Percentiles rank a stretch among this genome's conserved stretches.
Conservation (phyloP, 2,797 vertebrate species). For the Simalia tracyae region DNA sequence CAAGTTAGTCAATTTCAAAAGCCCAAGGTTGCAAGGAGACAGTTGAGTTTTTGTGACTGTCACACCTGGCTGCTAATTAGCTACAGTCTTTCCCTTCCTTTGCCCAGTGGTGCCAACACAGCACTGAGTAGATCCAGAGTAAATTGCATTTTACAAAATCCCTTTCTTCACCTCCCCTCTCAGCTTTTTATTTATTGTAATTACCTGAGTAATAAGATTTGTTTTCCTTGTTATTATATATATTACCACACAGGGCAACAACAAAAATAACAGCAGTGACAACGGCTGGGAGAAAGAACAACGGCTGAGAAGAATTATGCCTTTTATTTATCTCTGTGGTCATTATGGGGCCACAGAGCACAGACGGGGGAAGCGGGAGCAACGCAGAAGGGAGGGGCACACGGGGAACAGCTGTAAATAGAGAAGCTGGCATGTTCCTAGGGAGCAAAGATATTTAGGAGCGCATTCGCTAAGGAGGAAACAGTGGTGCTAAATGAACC, state of each 20-base stretch:
- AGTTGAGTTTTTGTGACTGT: constrained; percentile 48
- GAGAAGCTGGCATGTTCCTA: constrained; percentile 63
- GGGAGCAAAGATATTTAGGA: constrained; percentile 60
- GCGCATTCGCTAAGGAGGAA: constrained; percentile 67
- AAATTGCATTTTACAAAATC: constrained; percentile 69
- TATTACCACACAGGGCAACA: constrained; percentile 66
- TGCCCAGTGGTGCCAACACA: constrained; percentile 33
- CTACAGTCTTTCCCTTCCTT: constrained; percentile 54
- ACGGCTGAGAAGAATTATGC: constrained; percentile 74
- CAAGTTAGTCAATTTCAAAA: constrained; percentile 45
- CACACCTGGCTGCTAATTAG: constrained; percentile 70
- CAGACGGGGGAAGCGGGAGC: constrained; percentile 34
- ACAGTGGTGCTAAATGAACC: constrained; percentile 64
- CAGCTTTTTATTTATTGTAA: constrained; percentile 77
- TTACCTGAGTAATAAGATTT: constrained; percentile 78
- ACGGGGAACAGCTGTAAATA: constrained; percentile 69
- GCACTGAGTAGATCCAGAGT: constrained; percentile 52
- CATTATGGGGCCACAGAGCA: constrained; percentile 62
- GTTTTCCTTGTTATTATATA: constrained; percentile 76
- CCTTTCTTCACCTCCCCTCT: constrained; percentile 65
- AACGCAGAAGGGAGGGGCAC: constrained; percentile 39
- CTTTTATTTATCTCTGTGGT: constrained; percentile 77
- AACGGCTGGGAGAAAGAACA: constrained; percentile 52
- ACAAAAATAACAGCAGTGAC: constrained; percentile 42
- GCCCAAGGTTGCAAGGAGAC: constrained; percentile 44